These are phyloP conservation scores for Pangasius sanitwongsei DNA, from an alignment of 2,797 vertebrate genomes.

Conservation along the genomic window DNA sequence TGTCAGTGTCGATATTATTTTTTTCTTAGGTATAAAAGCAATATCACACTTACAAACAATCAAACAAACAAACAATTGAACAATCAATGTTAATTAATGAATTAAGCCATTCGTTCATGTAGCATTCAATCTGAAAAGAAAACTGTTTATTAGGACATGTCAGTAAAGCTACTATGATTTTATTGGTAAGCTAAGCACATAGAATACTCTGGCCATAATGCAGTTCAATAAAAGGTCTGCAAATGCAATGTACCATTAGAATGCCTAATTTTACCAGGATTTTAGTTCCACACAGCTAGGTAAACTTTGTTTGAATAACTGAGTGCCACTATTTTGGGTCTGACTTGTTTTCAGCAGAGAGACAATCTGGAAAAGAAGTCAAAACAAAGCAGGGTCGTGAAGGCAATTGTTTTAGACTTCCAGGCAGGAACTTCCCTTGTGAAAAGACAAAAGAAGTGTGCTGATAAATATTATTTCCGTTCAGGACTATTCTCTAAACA, in stretches of 20 bases:
- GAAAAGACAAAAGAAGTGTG: constrained; percentile 59
- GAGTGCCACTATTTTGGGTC: neutral
- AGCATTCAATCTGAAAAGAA: neutral
- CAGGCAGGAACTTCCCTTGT: constrained; percentile 64
- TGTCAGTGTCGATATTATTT: neutral
- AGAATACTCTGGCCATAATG: neutral
- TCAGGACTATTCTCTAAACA: constrained; percentile 68
- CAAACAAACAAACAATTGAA: neutral
- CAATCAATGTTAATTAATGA: neutral
- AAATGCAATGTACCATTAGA: neutral
- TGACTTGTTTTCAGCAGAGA: constrained; percentile 25
- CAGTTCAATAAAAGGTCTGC: neutral
- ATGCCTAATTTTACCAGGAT: neutral
- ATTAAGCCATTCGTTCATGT: neutral
- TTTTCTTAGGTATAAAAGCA: neutral
- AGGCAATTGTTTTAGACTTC: constrained; percentile 69
- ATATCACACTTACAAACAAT: neutral
- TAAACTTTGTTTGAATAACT: neutral
- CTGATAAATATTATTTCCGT: constrained; percentile 67
- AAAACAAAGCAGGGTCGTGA: constrained; percentile 63
- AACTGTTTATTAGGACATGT: neutral
- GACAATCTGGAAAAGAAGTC: constrained; percentile 72
- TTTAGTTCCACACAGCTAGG: neutral
- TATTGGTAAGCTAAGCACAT: neutral
- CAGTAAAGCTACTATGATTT: neutral